phyloP scores from a whole-genome alignment of 2,888 invertebrate species.

The Neelides folsomi region DNA sequence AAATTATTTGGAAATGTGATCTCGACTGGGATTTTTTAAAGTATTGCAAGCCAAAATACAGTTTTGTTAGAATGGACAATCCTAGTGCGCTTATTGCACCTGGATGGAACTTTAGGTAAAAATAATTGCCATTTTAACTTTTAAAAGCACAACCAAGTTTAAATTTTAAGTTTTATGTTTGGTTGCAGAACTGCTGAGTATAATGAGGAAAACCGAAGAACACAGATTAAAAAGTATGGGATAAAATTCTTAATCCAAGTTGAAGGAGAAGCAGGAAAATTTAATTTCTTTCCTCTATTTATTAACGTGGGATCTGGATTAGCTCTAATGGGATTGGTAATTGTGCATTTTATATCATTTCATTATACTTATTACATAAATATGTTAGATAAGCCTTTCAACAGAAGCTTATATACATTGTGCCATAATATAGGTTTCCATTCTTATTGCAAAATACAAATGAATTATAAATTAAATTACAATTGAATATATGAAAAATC shows the following conservation, averaged over 20 bases:
- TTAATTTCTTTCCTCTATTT: slow-evolving; percentile 40
- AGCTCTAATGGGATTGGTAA: slow-evolving; percentile 41
- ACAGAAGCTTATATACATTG: too few species aligned
- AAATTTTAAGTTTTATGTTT: not conserved
- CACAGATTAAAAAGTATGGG: slow-evolving; percentile 40
- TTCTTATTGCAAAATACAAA: too few species aligned
- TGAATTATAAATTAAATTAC: too few species aligned
- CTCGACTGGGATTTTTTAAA: slow-evolving; percentile 38
- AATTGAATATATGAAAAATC: not conserved
- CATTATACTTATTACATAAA: too few species aligned
- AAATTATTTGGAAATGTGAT: slow-evolving; percentile 40
- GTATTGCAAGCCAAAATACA: slow-evolving; percentile 40
- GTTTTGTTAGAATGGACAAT: slow-evolving; percentile 40
- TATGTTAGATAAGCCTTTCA: too few species aligned
- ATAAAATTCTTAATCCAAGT: slow-evolving; percentile 41
- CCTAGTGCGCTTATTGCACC: slow-evolving; percentile 37
- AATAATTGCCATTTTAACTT: too few species aligned
- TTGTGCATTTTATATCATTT: too few species aligned
- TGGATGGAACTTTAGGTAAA: slow-evolving; percentile 43
- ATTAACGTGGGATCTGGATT: slow-evolving; percentile 43
- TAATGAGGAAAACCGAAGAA: slow-evolving; percentile 36
- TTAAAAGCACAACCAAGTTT: too few species aligned
- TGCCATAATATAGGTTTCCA: too few species aligned
- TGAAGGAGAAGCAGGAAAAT: slow-evolving; percentile 41
- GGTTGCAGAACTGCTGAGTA: slow-evolving; percentile 36